These are phyloP conservation scores for Acromyrmex charruanus DNA, from an alignment of 1,140 invertebrate genomes.

Conservation along the genomic window DNA sequence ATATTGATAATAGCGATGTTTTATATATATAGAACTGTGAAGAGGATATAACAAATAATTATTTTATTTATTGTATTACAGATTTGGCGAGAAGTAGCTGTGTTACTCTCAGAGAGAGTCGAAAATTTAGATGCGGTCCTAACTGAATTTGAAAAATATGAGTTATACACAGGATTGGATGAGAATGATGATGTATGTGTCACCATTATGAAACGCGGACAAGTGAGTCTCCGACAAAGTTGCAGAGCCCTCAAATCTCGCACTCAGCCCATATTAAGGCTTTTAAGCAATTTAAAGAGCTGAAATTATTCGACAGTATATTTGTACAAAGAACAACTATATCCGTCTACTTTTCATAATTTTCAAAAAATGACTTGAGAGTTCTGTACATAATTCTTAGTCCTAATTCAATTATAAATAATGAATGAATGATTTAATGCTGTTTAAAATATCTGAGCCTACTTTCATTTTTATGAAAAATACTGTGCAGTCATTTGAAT, in stretches of 20 bases:
- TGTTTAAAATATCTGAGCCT: conserved; percentile 50
- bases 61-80: conserved; percentile 71
- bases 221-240: conserved; percentile 82
- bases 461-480: conserved; percentile 42
- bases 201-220: conserved; percentile 77
- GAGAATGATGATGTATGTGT: conserved; percentile 71
- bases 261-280: conserved; percentile 80
- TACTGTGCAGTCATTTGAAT: conserved; percentile 14
- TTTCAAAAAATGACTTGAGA: conserved; percentile 66
- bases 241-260: conserved; percentile 82
- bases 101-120: conserved; percentile 78
- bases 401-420: conserved; percentile 70
- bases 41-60: not conserved
- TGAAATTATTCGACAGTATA: conserved; percentile 83
- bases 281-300: conserved; percentile 84
- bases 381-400: conserved; percentile 75
- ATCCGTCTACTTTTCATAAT: conserved; percentile 76
- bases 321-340: conserved; percentile 77
- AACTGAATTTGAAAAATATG: conserved; percentile 80
- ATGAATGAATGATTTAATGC: conserved; percentile 63
- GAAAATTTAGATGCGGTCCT: conserved; percentile 79
- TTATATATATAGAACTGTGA: not conserved
- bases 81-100: conserved; percentile 81
- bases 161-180: conserved; percentile 76
- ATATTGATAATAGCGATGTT: not conserved